A percentile compares a stretch with the other conserved stretches of the same genome.
These are phyloP conservation scores for Nannobrachium achirus DNA, from an alignment of 2,113 vertebrate species.

Conservation along the genomic window DNA sequence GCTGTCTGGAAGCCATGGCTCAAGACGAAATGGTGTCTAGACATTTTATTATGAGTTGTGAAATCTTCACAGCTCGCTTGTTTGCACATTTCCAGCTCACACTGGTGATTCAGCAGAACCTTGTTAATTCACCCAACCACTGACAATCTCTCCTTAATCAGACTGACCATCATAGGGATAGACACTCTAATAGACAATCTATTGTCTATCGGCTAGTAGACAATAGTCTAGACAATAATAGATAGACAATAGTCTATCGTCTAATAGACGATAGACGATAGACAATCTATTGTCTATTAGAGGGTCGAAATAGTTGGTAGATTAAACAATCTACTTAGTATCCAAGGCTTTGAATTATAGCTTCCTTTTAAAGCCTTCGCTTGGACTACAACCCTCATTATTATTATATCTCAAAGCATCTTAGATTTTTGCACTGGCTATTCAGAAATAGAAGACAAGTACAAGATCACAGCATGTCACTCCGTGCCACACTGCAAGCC, in stretches of 20 bases:
- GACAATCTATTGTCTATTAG: background rate
- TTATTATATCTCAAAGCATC: no score
- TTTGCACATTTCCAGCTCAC: constrained; percentile 34
- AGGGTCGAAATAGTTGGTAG: no score
- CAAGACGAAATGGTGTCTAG: constrained; percentile 7
- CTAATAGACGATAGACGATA: no score
- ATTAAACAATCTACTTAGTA: no score
- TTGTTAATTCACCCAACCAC: background rate
- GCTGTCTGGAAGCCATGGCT: background rate
- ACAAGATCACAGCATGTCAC: no score
- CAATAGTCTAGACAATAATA: no score
- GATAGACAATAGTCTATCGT: no score
- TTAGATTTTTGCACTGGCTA: no score
- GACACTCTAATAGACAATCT: background rate
- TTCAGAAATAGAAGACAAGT: no score
- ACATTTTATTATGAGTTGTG: constrained; percentile 37
- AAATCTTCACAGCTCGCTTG: constrained; percentile 32
- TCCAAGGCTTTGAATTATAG: no score
- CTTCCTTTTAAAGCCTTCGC: background rate
- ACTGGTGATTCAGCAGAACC: background rate
- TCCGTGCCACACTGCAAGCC: no score
- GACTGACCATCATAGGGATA: background rate
- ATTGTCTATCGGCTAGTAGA: no score
- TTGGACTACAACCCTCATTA: background rate
- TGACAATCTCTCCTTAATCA: background rate